A percentile compares a stretch with the other conserved stretches of the same genome.
phyloP scores from a whole-genome alignment of 2,888 invertebrate species.

The Megalurothrips usitatus region DNA sequence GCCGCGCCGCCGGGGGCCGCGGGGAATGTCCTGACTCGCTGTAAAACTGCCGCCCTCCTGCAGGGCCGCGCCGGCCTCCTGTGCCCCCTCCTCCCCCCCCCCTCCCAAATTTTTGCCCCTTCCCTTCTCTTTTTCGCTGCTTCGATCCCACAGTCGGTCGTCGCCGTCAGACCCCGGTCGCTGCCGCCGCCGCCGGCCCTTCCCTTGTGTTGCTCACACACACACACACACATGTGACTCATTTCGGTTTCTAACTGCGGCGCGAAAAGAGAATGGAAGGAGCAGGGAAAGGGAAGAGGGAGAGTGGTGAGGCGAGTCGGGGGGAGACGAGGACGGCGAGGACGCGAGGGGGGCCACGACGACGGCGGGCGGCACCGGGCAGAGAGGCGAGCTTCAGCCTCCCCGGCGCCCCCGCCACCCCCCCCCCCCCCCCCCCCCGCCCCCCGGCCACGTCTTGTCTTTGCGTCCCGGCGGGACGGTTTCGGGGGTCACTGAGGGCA shows the following conservation, averaged over 20 bases:
- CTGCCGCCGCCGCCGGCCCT: background rate
- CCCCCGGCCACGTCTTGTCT: background rate
- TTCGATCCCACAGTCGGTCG: no score
- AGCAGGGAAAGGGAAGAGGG: background rate
- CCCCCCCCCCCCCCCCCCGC: background rate
- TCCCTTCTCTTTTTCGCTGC: background rate
- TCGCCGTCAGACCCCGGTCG: no score
- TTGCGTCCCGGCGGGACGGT: background rate
- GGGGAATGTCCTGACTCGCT: background rate
- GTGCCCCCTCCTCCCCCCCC: no score
- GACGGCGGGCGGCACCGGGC: background rate
- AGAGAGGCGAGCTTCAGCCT: background rate
- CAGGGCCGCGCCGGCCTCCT: background rate
- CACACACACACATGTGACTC: background rate
- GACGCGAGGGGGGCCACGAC: background rate
- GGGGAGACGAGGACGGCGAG: background rate
- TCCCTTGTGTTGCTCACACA: background rate
- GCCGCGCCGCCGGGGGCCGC: conserved; percentile 29
- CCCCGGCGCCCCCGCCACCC: background rate
- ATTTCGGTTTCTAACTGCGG: conserved; percentile 17
- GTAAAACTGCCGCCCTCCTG: background rate
- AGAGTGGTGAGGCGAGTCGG: background rate
- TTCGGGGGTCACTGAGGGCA: conserved; percentile 14
- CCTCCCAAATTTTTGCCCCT: no score
- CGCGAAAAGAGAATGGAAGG: conserved; percentile 1